Evolutionary conservation across 1,140 invertebrate species (phyloP).

Genomic region (Dendrolimus kikuchii): DNA sequence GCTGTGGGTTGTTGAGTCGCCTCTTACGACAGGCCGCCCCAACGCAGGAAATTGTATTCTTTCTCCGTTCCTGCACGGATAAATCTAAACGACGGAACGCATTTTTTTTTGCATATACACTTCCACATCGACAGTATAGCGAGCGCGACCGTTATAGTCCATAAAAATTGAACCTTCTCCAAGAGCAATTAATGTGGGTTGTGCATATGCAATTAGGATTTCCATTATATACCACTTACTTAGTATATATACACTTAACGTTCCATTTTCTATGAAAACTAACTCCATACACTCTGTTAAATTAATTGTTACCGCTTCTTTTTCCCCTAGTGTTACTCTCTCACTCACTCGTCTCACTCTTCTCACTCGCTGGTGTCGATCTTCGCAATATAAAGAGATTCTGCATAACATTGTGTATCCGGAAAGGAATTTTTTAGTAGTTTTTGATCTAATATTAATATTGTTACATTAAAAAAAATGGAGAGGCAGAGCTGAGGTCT

Average conservation of each 20-base stretch:
- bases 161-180: constrained; percentile 9
- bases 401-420: too few relatives aligned
- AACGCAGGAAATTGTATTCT: too few relatives aligned
- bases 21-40: too few relatives aligned
- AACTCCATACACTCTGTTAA: constrained; percentile 4
- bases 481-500: too few relatives aligned
- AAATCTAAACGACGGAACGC: constrained; percentile 29
- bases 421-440: too few relatives aligned
- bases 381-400: background rate
- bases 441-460: too few relatives aligned
- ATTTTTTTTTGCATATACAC: constrained; percentile 13
- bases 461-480: too few relatives aligned
- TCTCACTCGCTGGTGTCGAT: background rate
- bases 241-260: constrained; percentile 9
- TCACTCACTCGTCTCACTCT: too few relatives aligned
- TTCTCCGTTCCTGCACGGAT: too few relatives aligned
- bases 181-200: constrained; percentile 8
- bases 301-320: constrained; percentile 3
- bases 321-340: too few relatives aligned
- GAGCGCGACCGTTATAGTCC: constrained; percentile 2
- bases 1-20: too few relatives aligned
- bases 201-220: constrained; percentile 8
- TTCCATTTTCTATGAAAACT: constrained; percentile 11
- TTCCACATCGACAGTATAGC: constrained; percentile 6
- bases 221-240: constrained; percentile 5